Evolutionary conservation across 35 echinoderm and acorn worm genomes (phyloP).

Genomic region (Ophioderma brevispina): DNA sequence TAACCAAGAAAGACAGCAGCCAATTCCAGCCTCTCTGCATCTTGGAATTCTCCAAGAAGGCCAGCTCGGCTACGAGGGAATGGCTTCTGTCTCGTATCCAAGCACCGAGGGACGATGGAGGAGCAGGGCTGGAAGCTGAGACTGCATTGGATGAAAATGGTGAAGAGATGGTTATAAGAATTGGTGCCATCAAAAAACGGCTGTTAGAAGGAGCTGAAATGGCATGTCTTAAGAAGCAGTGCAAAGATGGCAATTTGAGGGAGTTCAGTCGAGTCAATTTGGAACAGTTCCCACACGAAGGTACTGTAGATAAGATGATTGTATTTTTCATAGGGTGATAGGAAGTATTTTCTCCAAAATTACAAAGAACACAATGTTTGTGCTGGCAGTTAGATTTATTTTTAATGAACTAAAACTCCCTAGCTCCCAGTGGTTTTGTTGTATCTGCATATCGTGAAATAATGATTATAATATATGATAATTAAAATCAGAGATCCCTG

Average conservation of each 20-base stretch:
- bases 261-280: slow-evolving; percentile 73
- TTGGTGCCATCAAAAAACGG: slow-evolving; percentile 64
- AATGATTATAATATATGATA: no score
- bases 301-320: slow-evolving; percentile 43
- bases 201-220: slow-evolving; percentile 93
- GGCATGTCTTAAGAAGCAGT: slow-evolving; percentile 81
- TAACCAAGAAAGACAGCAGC: not conserved
- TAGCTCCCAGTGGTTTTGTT: no score
- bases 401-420: no score
- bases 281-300: slow-evolving; percentile 83
- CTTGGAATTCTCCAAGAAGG: slow-evolving; percentile 40
- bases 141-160: slow-evolving; percentile 21
- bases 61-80: slow-evolving; percentile 23
- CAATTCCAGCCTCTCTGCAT: slow-evolving; percentile 37
- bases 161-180: slow-evolving; percentile 45
- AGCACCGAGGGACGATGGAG: not conserved
- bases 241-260: slow-evolving; percentile 85
- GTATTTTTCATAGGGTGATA: no score
- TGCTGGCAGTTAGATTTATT: no score
- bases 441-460: no score
- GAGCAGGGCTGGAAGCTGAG: slow-evolving; percentile 38
- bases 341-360: no score
- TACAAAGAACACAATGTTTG: no score
- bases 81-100: slow-evolving; percentile 54
- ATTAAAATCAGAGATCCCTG: no score